phyloP scores from a whole-genome alignment of 2,113 vertebrate species.

The Pimephales promelas region DNA sequence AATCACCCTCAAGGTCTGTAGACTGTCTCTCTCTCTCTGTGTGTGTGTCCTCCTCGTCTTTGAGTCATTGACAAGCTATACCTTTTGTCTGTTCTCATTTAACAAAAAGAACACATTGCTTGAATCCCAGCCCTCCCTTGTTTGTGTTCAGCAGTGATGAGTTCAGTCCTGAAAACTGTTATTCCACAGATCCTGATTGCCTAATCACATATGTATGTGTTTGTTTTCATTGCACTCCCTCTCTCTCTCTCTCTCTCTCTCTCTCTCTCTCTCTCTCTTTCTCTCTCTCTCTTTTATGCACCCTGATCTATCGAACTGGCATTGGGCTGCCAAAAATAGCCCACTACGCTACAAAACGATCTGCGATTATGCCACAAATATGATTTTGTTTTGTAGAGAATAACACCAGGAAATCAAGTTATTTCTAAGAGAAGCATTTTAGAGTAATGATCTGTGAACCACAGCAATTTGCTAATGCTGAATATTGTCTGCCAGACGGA shows the following conservation, averaged over 20 bases:
- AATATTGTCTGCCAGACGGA: background rate
- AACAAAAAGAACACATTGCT: conserved; percentile 20
- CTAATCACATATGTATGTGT: conserved; percentile 43
- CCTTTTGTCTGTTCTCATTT: conserved; percentile 3
- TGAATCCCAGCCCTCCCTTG: conserved; percentile 27
- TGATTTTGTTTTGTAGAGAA: background rate
- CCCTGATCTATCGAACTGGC: conserved; percentile 51
- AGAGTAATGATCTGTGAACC: conserved; percentile 9
- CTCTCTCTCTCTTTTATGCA: background rate
- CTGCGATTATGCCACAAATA: background rate
- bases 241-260: background rate
- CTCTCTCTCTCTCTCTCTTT: too few relatives aligned
- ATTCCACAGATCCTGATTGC: conserved; percentile 34
- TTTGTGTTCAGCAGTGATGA: conserved; percentile 24
- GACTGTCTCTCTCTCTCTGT: background rate
- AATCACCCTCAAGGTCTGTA: background rate
- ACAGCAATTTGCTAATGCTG: background rate
- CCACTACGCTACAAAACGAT: background rate
- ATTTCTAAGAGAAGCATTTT: background rate
- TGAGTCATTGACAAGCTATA: conserved; percentile 13
- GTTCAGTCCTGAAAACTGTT: conserved; percentile 10
- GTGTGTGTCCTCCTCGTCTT: conserved; percentile 15
- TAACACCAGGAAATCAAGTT: background rate
- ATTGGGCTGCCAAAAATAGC: conserved; percentile 43
- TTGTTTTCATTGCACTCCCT: conserved; percentile 43